Evolutionary conservation across 2,888 invertebrate species (phyloP).

Genomic region (Drosophila meridionalis): DNA sequence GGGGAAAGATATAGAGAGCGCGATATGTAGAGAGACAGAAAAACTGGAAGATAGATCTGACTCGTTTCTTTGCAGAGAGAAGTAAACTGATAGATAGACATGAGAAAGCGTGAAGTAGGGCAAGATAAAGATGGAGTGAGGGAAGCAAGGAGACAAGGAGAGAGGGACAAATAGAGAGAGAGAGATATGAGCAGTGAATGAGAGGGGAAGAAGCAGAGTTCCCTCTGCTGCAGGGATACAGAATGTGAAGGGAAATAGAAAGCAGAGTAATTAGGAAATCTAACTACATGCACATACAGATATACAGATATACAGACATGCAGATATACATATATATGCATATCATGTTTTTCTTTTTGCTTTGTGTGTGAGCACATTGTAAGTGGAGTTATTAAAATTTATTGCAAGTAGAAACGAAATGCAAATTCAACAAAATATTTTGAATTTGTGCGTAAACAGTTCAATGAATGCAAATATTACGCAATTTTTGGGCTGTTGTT

Average conservation of each 20-base stretch:
- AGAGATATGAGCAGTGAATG: background rate
- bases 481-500: background rate
- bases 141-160: background rate
- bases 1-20: too few species aligned
- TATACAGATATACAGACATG: background rate
- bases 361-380: background rate
- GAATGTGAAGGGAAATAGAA: background rate
- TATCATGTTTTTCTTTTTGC: background rate
- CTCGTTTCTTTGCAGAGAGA: too few species aligned
- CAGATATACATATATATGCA: background rate
- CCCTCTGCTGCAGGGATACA: too few species aligned
- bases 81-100: too few species aligned
- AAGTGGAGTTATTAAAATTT: background rate
- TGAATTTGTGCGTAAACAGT: background rate
- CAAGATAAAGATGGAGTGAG: background rate
- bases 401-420: background rate
- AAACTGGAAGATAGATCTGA: too few species aligned
- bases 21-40: too few species aligned
- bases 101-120: too few species aligned
- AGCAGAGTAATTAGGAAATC: background rate
- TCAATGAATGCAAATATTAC: conserved; percentile 8
- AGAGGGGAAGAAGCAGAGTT: too few species aligned
- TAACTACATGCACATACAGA: background rate
- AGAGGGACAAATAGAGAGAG: background rate
- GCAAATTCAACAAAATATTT: conserved; percentile 8